Percentiles rank a stretch among this genome's conserved stretches.
These are phyloP conservation scores for Fulmarus glacialis DNA, from an alignment of 2,113 vertebrate species.

Conservation along the genomic window DNA sequence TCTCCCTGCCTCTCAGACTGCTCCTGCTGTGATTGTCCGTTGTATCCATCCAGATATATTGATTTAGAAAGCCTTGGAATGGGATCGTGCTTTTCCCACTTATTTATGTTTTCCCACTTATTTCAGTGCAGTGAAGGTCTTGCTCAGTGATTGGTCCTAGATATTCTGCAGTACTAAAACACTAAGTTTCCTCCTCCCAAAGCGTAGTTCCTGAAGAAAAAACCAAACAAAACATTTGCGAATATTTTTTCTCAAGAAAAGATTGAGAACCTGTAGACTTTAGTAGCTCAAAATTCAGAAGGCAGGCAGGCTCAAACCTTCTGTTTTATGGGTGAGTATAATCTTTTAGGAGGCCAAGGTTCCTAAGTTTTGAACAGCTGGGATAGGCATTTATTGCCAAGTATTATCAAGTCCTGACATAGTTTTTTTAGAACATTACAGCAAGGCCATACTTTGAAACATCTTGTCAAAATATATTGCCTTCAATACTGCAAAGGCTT, in stretches of 20 bases:
- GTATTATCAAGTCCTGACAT: background rate
- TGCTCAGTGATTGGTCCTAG: background rate
- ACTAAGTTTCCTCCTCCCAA: background rate
- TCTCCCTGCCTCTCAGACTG: background rate
- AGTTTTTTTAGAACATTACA: background rate
- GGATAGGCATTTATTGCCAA: background rate
- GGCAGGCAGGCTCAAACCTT: background rate
- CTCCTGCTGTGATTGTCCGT: background rate
- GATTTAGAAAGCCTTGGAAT: background rate
- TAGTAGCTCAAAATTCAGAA: background rate
- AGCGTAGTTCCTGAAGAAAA: background rate
- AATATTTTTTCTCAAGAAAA: background rate
- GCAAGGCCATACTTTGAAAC: background rate
- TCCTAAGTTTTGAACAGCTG: background rate
- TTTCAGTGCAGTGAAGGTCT: background rate
- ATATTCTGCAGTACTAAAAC: background rate
- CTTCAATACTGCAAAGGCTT: background rate
- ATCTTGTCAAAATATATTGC: background rate
- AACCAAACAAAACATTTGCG: background rate
- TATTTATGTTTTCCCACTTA: background rate
- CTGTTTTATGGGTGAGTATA: background rate
- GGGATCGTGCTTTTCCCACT: background rate
- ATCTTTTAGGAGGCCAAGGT: background rate
- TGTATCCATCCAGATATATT: background rate
- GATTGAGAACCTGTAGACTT: background rate